Conservation (phyloP, 2,888 invertebrate genomes). For the Hemicrepidius hirtus region DNA sequence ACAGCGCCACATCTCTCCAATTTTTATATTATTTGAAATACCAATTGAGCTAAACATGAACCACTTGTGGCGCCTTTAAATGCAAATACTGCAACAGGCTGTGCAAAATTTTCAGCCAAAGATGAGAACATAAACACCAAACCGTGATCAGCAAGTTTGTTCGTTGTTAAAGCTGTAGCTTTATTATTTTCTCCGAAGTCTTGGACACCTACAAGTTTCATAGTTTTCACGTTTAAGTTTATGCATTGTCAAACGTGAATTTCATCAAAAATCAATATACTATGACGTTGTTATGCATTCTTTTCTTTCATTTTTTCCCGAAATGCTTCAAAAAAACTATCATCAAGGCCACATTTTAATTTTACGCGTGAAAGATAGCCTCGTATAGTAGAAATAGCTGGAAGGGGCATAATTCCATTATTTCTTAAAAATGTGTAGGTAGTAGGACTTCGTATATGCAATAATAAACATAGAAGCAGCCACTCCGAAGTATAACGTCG, state of each 20-base stretch:
- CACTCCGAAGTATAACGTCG: background rate
- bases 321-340: conserved; percentile 42
- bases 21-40: conserved; percentile 32
- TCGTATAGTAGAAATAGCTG: conserved; percentile 26
- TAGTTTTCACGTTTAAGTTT: conserved; percentile 30
- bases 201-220: conserved; percentile 23
- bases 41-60: conserved; percentile 22
- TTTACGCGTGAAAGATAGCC: conserved; percentile 29
- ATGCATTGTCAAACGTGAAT: conserved; percentile 29
- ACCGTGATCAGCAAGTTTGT: conserved; percentile 36
- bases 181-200: conserved; percentile 40
- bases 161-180: conserved; percentile 14
- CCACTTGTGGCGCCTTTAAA: conserved; percentile 36
- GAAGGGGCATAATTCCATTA: conserved; percentile 31
- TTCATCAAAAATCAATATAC: conserved; percentile 35
- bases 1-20: conserved; percentile 34
- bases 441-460: conserved; percentile 29
- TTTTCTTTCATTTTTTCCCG: conserved; percentile 33
- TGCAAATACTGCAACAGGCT: conserved; percentile 43
- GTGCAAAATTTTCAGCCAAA: conserved; percentile 34
- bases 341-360: conserved; percentile 36
- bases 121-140: conserved; percentile 42
- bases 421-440: conserved; percentile 28
- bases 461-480: conserved; percentile 28
- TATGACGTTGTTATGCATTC: conserved; percentile 4